Percentiles rank a stretch among this genome's conserved stretches.
phyloP scores from a whole-genome alignment of 2,888 invertebrate genomes.

The Eretmocerus hayati region DNA sequence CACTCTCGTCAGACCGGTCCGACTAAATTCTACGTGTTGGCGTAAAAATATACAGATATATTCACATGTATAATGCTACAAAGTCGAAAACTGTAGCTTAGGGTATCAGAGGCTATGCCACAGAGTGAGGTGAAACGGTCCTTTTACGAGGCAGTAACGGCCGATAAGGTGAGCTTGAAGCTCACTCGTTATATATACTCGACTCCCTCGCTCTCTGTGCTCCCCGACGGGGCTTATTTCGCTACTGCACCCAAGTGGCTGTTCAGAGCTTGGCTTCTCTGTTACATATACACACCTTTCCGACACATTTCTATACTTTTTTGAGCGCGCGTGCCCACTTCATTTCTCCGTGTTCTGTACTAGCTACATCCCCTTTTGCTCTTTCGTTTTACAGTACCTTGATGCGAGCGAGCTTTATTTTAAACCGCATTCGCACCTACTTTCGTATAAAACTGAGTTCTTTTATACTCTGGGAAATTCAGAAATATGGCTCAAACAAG shows the following conservation, averaged over 20 bases:
- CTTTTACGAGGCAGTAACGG: constrained; percentile 48
- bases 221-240: constrained; percentile 42
- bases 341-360: constrained; percentile 8
- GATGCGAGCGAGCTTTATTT: constrained; percentile 30
- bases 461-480: too few species aligned
- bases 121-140: constrained; percentile 32
- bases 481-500: too few species aligned
- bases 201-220: constrained; percentile 8
- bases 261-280: constrained; percentile 27
- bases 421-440: constrained; percentile 32
- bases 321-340: constrained; percentile 18
- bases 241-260: constrained; percentile 46
- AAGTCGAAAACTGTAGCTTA: too few species aligned
- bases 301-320: constrained; percentile 21
- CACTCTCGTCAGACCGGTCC: not conserved
- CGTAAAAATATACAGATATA: too few species aligned
- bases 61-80: too few species aligned
- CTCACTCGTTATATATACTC: constrained; percentile 27
- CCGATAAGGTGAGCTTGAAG: constrained; percentile 47
- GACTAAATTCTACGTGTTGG: not conserved
- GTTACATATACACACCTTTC: constrained; percentile 1
- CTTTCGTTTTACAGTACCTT: constrained; percentile 5
- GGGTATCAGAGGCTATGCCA: too few species aligned
- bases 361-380: constrained; percentile 14
- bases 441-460: not conserved